A percentile compares a stretch with the other conserved stretches of the same genome.
These are phyloP conservation scores for Natrix natrix DNA, from an alignment of 2,797 vertebrate genomes.

Conservation along the genomic window DNA sequence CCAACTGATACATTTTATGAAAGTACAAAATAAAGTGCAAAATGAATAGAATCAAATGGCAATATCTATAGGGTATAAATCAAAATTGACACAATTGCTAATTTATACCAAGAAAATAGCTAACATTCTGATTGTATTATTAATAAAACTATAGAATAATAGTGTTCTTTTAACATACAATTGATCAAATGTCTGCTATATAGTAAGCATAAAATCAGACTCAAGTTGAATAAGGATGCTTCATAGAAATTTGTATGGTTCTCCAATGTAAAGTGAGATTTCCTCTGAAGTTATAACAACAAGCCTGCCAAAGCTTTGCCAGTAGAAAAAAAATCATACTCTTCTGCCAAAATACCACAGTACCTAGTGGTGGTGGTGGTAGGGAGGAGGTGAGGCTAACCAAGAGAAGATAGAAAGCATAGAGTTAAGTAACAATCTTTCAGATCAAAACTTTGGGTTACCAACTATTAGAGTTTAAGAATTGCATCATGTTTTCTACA, in stretches of 20 bases:
- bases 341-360: background rate
- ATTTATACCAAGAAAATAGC: slow-evolving; percentile 65
- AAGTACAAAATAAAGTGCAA: slow-evolving; percentile 69
- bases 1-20: slow-evolving; percentile 66
- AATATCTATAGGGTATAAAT: slow-evolving; percentile 70
- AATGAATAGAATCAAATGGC: slow-evolving; percentile 61
- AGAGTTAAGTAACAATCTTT: background rate
- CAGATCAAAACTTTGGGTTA: background rate
- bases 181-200: slow-evolving; percentile 48
- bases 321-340: background rate
- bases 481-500: background rate
- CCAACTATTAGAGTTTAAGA: background rate
- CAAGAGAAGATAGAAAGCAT: background rate
- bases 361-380: background rate
- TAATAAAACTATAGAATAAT: slow-evolving; percentile 49
- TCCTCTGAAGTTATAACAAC: background rate
- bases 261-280: background rate
- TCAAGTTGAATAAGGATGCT: background rate
- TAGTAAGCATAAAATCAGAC: background rate
- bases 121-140: slow-evolving; percentile 66
- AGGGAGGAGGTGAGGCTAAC: background rate
- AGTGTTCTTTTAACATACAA: slow-evolving; percentile 57
- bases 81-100: slow-evolving; percentile 68
- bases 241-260: background rate
- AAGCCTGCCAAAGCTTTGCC: background rate